Conservation (phyloP, 92 coral and sea anemone species). For the Umimayanthus chanpuru region DNA sequence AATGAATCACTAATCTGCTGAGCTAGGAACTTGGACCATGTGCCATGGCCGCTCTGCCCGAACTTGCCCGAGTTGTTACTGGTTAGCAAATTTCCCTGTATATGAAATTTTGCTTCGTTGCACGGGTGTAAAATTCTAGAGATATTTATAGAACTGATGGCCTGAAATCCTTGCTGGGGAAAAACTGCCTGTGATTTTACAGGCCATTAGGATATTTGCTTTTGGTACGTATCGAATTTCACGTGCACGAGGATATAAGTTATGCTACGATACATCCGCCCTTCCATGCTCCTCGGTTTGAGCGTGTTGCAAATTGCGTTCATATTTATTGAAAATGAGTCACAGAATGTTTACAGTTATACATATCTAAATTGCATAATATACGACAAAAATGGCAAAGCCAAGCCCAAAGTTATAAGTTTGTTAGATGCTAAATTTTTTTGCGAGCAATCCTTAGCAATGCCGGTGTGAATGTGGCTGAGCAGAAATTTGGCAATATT, state of each 20-base stretch:
- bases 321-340: background rate
- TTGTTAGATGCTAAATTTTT: background rate
- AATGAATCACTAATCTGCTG: no score
- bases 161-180: conserved; percentile 8
- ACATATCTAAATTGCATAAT: background rate
- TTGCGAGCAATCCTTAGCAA: background rate
- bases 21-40: background rate
- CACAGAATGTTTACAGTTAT: no score
- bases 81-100: background rate
- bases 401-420: background rate
- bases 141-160: conserved; percentile 23
- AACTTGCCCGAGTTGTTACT: conserved; percentile 26
- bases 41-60: conserved; percentile 2
- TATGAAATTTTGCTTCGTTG: background rate
- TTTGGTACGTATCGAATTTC: background rate
- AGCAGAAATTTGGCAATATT: no score
- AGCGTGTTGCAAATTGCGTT: background rate
- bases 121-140: background rate
- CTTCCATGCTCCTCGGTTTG: background rate
- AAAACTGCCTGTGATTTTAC: background rate
- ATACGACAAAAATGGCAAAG: background rate
- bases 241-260: background rate
- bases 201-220: background rate
- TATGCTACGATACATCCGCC: background rate
- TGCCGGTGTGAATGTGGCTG: background rate